Percentiles rank a stretch among this genome's conserved stretches.
Conservation (phyloP, 92 coral and sea anemone genomes). For the Virgularia gustaviana region DNA sequence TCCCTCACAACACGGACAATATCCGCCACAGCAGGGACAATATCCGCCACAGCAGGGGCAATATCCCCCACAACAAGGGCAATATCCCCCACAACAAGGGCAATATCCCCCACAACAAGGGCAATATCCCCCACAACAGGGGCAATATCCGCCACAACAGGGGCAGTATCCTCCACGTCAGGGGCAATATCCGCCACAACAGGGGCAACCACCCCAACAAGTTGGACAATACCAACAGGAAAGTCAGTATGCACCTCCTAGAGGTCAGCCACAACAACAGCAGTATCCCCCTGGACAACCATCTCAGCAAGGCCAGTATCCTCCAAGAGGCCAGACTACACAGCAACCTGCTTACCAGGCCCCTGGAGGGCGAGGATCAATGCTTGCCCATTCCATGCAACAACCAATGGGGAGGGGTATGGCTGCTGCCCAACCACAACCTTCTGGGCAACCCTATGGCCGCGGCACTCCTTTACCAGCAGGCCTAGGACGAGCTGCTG, state of each 20-base stretch:
- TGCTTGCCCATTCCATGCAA: neutral
- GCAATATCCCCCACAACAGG: neutral
- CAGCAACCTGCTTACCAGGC: conserved; percentile 4
- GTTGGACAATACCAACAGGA: no score
- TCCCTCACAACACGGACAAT: conserved; percentile 24
- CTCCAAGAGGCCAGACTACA: conserved; percentile 17
- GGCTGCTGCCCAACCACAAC: no score
- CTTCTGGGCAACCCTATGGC: conserved; percentile 37
- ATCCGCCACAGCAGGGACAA: conserved; percentile 18
- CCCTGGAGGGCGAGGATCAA: conserved; percentile 8
- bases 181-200: neutral
- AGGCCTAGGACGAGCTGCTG: conserved; percentile 9
- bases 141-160: neutral
- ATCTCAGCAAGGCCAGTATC: conserved; percentile 17
- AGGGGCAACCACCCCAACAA: neutral
- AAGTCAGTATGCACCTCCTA: neutral
- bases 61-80: conserved; percentile 22
- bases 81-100: conserved; percentile 28
- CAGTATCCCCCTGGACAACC: conserved; percentile 10
- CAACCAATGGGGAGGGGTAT: conserved; percentile 25
- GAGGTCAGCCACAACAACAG: conserved; percentile 9
- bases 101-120: conserved; percentile 5
- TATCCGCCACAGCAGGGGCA: conserved; percentile 40
- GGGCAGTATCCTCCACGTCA: neutral
- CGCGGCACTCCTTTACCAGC: conserved; percentile 35